These are phyloP conservation scores for Tretioscincus oriximinensis DNA, from an alignment of 2,113 vertebrate species.

Conservation along the genomic window DNA sequence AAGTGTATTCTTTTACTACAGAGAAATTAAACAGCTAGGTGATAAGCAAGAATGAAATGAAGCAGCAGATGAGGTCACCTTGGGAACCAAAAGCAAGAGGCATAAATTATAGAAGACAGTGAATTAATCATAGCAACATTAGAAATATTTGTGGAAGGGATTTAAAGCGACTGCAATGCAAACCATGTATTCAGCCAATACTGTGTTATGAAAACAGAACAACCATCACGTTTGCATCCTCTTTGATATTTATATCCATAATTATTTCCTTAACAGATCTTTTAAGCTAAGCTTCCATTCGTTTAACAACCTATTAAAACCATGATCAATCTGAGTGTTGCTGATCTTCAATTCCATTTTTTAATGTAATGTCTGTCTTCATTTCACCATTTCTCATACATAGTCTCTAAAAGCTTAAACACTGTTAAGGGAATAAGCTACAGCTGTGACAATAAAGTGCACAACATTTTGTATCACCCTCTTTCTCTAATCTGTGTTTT, in stretches of 20 bases:
- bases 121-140: slow-evolving; percentile 7
- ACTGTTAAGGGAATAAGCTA: too few relatives aligned
- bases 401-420: neutral
- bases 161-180: neutral
- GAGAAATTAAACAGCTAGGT: neutral
- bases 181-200: slow-evolving; percentile 1
- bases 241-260: neutral
- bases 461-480: neutral
- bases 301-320: too few relatives aligned
- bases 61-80: neutral
- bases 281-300: neutral
- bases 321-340: too few relatives aligned
- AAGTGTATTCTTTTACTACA: neutral
- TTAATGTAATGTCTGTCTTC: neutral
- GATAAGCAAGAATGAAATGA: slow-evolving; percentile 22
- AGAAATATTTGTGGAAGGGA: neutral
- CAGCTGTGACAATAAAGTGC: neutral
- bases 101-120: neutral
- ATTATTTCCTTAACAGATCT: neutral
- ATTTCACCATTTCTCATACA: neutral
- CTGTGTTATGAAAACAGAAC: slow-evolving; percentile 1
- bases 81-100: neutral
- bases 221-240: neutral
- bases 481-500: neutral
- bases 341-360: neutral